A percentile compares a stretch with the other conserved stretches of the same genome.
These are phyloP conservation scores for Jaculus jaculus DNA, from an alignment of 2,113 vertebrate species.

Conservation along the genomic window DNA sequence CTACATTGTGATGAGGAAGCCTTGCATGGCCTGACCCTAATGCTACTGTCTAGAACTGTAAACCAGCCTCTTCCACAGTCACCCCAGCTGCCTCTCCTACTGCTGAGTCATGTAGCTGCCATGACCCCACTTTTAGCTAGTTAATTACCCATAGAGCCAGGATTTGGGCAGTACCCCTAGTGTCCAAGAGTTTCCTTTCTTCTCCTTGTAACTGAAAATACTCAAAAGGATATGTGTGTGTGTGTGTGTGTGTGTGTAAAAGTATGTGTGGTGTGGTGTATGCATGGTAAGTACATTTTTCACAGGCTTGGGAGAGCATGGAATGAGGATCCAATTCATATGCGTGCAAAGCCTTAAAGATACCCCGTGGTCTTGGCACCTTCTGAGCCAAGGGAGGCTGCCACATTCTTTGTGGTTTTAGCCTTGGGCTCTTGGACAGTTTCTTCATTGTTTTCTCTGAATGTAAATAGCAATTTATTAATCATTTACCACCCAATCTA, in stretches of 20 bases:
- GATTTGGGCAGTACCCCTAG: conserved; percentile 11
- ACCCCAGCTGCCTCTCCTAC: neutral
- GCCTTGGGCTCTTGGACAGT: neutral
- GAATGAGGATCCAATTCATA: conserved; percentile 18
- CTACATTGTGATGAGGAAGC: neutral
- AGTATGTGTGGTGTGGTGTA: too few species aligned
- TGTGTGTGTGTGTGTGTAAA: too few species aligned
- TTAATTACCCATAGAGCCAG: neutral
- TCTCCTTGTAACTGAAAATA: conserved; percentile 44
- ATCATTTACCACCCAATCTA: neutral
- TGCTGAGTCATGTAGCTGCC: neutral
- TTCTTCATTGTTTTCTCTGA: conserved; percentile 14
- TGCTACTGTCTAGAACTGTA: accelerated
- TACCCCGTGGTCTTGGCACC: conserved; percentile 19
- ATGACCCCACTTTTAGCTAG: neutral
- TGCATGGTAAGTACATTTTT: conserved; percentile 6
- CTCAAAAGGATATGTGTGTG: neutral
- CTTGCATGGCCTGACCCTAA: neutral
- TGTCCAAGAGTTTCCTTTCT: neutral
- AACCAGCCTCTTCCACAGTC: neutral
- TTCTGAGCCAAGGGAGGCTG: conserved; percentile 26
- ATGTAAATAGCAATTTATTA: neutral
- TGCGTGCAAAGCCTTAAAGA: conserved; percentile 32
- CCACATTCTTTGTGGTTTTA: neutral
- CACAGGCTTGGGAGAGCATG: neutral